A percentile compares a stretch with the other conserved stretches of the same genome.
Evolutionary conservation across 2,888 invertebrate species (phyloP).

Genomic region (Hypomecis punctinalis): DNA sequence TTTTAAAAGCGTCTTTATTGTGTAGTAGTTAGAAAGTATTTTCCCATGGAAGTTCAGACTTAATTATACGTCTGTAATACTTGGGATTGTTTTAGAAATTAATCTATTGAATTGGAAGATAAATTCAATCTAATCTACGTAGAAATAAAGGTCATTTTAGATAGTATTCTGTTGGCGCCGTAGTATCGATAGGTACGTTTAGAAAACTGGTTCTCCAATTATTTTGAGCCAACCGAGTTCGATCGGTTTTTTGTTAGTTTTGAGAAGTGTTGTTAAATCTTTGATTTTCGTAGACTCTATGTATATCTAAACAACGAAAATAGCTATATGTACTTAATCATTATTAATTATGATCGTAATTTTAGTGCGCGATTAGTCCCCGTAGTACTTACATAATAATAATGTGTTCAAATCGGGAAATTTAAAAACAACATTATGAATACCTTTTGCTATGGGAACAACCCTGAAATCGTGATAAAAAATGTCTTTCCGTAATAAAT

Average conservation of each 20-base stretch:
- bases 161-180: constrained; percentile 5
- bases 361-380: too few relatives aligned
- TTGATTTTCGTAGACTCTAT: too few relatives aligned
- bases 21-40: not conserved
- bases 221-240: constrained; percentile 26
- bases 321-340: too few relatives aligned
- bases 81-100: constrained; percentile 35
- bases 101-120: constrained; percentile 3
- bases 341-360: too few relatives aligned
- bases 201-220: constrained; percentile 41
- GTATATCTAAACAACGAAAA: too few relatives aligned
- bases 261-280: too few relatives aligned
- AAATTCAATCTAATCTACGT: constrained; percentile 5
- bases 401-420: too few relatives aligned
- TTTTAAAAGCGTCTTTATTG: constrained; percentile 24
- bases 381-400: too few relatives aligned
- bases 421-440: too few relatives aligned
- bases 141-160: constrained; percentile 3
- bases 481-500: too few relatives aligned
- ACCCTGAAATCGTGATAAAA: too few relatives aligned
- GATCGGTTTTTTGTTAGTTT: constrained; percentile 12
- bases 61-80: constrained; percentile 30
- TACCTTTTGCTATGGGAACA: too few relatives aligned
- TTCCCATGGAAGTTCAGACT: not conserved
- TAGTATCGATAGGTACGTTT: constrained; percentile 12